Conservation (phyloP, 2,113 vertebrate species). For the Callorhinus ursinus region DNA sequence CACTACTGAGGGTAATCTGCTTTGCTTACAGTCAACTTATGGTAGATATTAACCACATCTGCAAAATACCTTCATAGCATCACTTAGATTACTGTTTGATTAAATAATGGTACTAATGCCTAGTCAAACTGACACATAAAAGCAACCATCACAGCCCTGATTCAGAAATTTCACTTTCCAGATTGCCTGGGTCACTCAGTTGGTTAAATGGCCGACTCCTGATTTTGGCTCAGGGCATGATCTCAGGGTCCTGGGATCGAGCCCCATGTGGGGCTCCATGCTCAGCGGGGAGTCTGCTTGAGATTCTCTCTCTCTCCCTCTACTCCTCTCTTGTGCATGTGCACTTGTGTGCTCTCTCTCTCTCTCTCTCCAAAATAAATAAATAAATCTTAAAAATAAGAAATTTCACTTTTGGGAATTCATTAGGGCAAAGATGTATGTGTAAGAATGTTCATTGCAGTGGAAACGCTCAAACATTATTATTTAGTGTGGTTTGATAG, state of each 20-base stretch:
- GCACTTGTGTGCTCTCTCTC: neutral
- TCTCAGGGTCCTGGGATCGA: neutral
- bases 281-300: neutral
- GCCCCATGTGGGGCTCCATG: neutral
- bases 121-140: neutral
- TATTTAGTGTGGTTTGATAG: neutral
- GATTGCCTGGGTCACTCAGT: neutral
- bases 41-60: neutral
- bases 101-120: neutral
- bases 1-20: neutral
- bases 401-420: neutral
- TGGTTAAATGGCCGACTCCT: neutral
- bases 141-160: neutral
- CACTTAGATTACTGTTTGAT: neutral
- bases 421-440: neutral
- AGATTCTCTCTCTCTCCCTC: neutral
- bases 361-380: neutral
- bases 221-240: neutral
- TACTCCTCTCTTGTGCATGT: neutral
- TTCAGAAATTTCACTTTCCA: neutral
- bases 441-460: neutral
- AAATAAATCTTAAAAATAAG: neutral
- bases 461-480: neutral
- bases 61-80: neutral
- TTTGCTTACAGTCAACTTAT: neutral